Percentiles rank a stretch among this genome's conserved stretches.
phyloP scores from a whole-genome alignment of 1,140 invertebrate genomes.

The Pantala flavescens region DNA sequence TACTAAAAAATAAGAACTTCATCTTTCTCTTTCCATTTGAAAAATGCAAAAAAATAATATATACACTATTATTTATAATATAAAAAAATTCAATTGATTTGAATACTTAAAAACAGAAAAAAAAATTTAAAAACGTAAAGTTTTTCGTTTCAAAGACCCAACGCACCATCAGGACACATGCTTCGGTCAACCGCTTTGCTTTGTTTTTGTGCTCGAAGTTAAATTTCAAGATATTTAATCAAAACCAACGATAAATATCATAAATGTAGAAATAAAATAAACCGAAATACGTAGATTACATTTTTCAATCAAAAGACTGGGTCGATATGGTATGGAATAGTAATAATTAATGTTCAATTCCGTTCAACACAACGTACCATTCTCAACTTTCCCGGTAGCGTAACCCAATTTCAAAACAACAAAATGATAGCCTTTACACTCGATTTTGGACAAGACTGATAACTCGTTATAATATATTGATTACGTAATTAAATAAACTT shows the following conservation, averaged over 20 bases:
- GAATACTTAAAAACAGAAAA: not conserved
- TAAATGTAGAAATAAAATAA: not conserved
- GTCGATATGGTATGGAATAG: not conserved
- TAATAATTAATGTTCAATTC: not conserved
- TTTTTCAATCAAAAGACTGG: not conserved
- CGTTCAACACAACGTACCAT: not conserved
- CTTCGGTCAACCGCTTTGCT: not conserved
- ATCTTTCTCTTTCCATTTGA: not conserved
- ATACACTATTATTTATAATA: not conserved
- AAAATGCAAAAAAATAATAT: not conserved
- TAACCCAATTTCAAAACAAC: slow-evolving; percentile 10
- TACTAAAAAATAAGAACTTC: too few relatives aligned
- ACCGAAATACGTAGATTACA: not conserved
- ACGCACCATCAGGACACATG: not conserved
- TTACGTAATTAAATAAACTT: not conserved
- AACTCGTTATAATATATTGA: not conserved
- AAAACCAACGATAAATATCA: not conserved
- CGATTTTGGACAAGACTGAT: not conserved
- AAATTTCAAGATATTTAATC: not conserved
- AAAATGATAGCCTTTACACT: not conserved
- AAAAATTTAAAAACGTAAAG: not conserved
- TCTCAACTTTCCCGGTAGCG: slow-evolving; percentile 3
- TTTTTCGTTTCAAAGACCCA: not conserved
- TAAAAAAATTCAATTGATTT: not conserved
- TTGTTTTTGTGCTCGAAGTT: not conserved